A percentile compares a stretch with the other conserved stretches of the same genome.
Conservation (phyloP, 1,140 invertebrate genomes). For the Brachionus koreanus region DNA sequence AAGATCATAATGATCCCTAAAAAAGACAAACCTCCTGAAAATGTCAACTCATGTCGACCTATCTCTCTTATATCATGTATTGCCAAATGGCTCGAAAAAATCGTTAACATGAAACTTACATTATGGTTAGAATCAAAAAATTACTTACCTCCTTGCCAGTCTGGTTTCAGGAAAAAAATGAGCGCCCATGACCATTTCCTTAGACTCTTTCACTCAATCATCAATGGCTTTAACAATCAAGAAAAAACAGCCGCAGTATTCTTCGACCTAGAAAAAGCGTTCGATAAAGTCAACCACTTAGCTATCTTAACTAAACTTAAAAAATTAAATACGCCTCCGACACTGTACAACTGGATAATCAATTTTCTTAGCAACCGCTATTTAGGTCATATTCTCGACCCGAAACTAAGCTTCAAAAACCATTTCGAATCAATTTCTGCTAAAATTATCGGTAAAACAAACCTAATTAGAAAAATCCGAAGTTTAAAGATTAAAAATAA, state of each 20-base stretch:
- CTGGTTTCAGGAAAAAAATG: conserved; percentile 29
- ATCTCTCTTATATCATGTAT: conserved; percentile 44
- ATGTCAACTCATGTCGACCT: conserved; percentile 36
- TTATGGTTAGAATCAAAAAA: conserved; percentile 32
- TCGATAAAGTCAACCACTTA: background rate
- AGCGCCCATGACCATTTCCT: background rate
- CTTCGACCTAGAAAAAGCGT: conserved; percentile 33
- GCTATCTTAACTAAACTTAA: background rate
- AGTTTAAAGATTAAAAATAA: conserved; percentile 11
- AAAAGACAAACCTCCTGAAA: conserved; percentile 28
- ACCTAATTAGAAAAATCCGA: background rate
- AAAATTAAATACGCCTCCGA: background rate
- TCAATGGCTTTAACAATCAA: background rate
- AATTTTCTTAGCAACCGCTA: background rate
- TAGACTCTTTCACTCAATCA: background rate
- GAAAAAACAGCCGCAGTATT: background rate
- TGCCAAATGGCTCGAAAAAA: conserved; percentile 44
- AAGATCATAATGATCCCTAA: conserved; percentile 44
- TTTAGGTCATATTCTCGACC: background rate
- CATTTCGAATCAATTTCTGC: background rate
- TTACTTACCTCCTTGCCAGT: background rate
- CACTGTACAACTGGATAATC: background rate
- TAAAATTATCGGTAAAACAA: background rate
- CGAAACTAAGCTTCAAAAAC: background rate
- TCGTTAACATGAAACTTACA: conserved; percentile 25